These are phyloP conservation scores for Andricus grossulariae DNA, from an alignment of 1,140 invertebrate species.

Conservation along the genomic window DNA sequence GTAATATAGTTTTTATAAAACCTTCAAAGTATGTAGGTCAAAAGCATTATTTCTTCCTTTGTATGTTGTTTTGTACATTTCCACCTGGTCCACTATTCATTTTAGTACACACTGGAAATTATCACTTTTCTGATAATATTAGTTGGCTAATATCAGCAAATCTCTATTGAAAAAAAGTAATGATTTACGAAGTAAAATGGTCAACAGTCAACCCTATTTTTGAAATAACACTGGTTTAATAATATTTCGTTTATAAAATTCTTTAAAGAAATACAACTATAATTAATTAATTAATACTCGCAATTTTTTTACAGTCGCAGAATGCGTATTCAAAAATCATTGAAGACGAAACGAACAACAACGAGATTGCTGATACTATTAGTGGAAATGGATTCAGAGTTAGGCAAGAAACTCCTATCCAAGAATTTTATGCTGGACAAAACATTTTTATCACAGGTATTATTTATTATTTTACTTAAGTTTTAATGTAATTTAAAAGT, in stretches of 20 bases:
- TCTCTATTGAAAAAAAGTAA: no score
- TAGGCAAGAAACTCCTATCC: conserved; percentile 57
- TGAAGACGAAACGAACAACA: conserved; percentile 59
- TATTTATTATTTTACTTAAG: neutral
- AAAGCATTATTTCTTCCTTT: neutral
- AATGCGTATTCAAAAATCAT: conserved; percentile 51
- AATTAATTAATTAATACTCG: neutral
- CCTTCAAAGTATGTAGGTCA: neutral
- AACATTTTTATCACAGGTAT: conserved; percentile 68
- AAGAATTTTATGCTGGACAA: conserved; percentile 65
- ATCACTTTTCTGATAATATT: neutral
- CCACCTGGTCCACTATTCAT: neutral
- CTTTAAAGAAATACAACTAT: no score
- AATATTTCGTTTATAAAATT: no score
- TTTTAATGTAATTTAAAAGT: neutral
- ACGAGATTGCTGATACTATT: conserved; percentile 51
- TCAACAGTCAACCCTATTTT: no score
- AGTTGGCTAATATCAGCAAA: no score
- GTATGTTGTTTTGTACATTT: neutral
- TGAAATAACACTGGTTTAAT: no score
- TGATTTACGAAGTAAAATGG: no score
- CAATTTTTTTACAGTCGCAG: conserved; percentile 18
- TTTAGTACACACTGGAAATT: neutral
- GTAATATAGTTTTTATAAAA: neutral
- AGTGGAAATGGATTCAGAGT: conserved; percentile 48